Conservation (phyloP, 1,140 invertebrate species). For the Dinoponera quadriceps region DNA sequence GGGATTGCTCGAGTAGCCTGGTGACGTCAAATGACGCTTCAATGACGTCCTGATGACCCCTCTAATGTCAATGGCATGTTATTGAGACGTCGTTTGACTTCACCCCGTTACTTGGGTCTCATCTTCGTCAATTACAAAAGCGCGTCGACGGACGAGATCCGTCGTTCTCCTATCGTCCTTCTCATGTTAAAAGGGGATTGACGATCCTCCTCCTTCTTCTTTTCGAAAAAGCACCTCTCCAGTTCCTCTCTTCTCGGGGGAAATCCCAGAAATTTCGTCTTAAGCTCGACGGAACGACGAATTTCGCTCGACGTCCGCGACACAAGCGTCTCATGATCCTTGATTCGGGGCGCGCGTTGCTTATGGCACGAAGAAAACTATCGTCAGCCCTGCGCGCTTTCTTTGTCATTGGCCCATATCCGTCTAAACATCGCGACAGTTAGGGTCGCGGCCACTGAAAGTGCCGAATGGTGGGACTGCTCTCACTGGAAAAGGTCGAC, state of each 20-base stretch:
- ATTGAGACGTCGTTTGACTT: too few species aligned
- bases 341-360: background rate
- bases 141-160: background rate
- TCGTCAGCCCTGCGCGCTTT: constrained; percentile 39
- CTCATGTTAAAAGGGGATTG: background rate
- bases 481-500: constrained; percentile 17
- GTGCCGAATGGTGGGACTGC: constrained; percentile 19
- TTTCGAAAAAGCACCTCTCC: background rate
- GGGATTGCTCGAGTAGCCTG: too few species aligned
- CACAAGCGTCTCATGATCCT: background rate
- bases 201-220: background rate
- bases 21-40: too few species aligned
- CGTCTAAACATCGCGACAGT: constrained; percentile 49
- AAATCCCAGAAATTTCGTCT: too few species aligned
- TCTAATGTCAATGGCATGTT: too few species aligned
- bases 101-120: too few species aligned
- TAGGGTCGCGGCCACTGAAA: constrained; percentile 45
- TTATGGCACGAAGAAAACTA: constrained; percentile 29
- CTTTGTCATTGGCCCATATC: constrained; percentile 50
- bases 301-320: background rate
- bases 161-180: background rate
- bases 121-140: too few species aligned
- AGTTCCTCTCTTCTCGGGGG: background rate
- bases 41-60: too few species aligned
- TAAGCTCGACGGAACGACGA: background rate